A percentile compares a stretch with the other conserved stretches of the same genome.
Evolutionary conservation across 2,113 vertebrate species (phyloP).

Genomic region (Erinaceus europaeus): DNA sequence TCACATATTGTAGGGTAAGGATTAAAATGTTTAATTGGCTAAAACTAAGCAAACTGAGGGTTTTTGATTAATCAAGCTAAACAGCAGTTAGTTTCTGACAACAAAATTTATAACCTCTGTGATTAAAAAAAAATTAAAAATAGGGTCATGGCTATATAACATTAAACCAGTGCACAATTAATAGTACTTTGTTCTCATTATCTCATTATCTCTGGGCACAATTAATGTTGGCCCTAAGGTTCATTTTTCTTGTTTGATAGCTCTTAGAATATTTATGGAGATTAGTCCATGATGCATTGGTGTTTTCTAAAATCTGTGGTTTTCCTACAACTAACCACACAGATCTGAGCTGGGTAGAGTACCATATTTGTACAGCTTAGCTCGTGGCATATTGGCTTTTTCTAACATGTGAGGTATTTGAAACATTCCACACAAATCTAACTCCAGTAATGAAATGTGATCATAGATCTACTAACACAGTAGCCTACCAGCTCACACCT

Average conservation of each 20-base stretch:
- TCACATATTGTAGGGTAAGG: conserved; percentile 66
- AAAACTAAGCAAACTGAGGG: conserved; percentile 66
- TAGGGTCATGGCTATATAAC: conserved; percentile 55
- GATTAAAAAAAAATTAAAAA: conserved; percentile 68
- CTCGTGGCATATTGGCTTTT: conserved; percentile 52
- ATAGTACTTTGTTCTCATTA: conserved; percentile 82
- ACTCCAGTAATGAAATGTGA: not conserved
- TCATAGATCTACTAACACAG: not conserved
- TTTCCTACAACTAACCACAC: conserved; percentile 50
- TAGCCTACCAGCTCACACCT: not conserved
- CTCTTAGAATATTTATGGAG: conserved; percentile 68
- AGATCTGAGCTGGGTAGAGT: conserved; percentile 42
- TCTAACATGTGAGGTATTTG: not conserved
- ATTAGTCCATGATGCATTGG: conserved; percentile 64
- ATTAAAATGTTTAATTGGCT: conserved; percentile 74
- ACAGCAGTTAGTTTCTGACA: conserved; percentile 68
- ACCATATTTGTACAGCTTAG: conserved; percentile 60
- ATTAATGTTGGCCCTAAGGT: conserved; percentile 73
- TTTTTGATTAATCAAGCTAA: conserved; percentile 77
- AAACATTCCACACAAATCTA: conserved; percentile 23
- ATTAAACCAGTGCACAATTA: conserved; percentile 82
- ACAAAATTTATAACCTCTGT: conserved; percentile 68
- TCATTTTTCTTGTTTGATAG: conserved; percentile 78
- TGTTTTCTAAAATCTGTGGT: conserved; percentile 11
- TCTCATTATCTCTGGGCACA: conserved; percentile 80